Evolutionary conservation across 2,888 invertebrate genomes (phyloP), one percentile per base, ranked within the genome.

Genomic region (Theretra japonica): DNA sequence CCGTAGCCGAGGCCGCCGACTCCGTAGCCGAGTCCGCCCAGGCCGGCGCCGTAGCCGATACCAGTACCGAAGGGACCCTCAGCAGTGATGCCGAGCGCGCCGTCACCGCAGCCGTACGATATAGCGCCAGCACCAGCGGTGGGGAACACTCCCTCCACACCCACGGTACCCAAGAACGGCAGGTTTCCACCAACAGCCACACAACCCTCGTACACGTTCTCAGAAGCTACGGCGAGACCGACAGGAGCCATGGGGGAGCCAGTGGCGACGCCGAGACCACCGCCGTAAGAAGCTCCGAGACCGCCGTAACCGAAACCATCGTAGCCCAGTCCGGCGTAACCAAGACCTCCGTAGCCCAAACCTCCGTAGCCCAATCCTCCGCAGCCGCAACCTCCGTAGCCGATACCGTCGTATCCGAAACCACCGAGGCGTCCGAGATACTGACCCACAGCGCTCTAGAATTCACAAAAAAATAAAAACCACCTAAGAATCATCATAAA

Each of bases 131-230:
- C 56, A 6, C 77, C 76, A 33, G 62, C 69, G 7, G 74, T 74
- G 0, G 76, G 75, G 33, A 75, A 53, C 56, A 70, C 62, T 8
- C 77, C 77, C 23, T 74, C 76, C 23, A 77, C 59, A 21, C 70
- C 74, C 15, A 75, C 74, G 3, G 74, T 72, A 21, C 76, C 73
- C 1, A 76, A 48, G 73, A 77, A 77, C 0, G 76, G 76, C 21
- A 77, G 57, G 19, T 71, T 73, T 19, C 77, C 75, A n/a, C 68
- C 73, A 0, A 74, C 74, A 2, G 68, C n/a, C 7, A 76, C 25
- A 11, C 69, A 25, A 6, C 76, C 77, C 69, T 77, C 76, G 57
- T 73, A 74, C 1, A 71, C 25, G 69, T 77, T 77, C 65, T 77
- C 77, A 19, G 77, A 77, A 7, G 71, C 19, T 17, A 77, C 70